Base-by-base conservation (phyloP, 1,140 invertebrate species). In the Propsilocerus akamusi region DNA sequence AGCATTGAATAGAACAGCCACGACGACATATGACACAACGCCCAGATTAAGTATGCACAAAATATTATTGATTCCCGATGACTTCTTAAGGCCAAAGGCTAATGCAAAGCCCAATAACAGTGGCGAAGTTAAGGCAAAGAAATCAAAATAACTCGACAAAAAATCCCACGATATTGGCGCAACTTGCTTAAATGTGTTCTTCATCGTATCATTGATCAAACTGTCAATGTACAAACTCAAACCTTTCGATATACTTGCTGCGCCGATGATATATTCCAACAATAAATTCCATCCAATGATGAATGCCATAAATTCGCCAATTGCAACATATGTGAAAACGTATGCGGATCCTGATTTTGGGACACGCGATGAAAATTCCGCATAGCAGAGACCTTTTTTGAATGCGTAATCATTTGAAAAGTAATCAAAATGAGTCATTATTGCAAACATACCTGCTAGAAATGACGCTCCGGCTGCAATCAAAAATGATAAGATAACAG, bases 241-340 rank as follows among this genome's bases (percentile, higher is more conserved):
- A 0, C 84, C 86, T 57, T 80, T 75, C 12, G 86, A 86, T 22
- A 92, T 86, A 52, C 83, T 84, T 5, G 88, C 86, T 1, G 85
- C 82, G 34, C 87, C 87, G 48, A 94, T 90, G 1, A 87, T 78
- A 71, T 93, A 92, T 70, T 93, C 89, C 56, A 93, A 62, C 52
- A 93, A 83, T 25, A 92, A 72, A 72, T 89, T 91, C 89, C 89
- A 92, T 48, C 89, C 88, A 63, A 77, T 85, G 53, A 73, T 81
- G 72, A 73, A 92, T 54, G 74, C 87, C 26, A 69, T 78, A 68
- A 78, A 80, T 64, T 92, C 87, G 5, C 87, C 88, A 5, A 91
- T 81, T 54, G 81, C 83, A 3, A 89, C 83, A 68, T 92, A 93
- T 58, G 82, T 89, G 69, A 90, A 92, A 5, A 87, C 76, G 64